phyloP scores from a whole-genome alignment of 2,113 vertebrate genomes.

The Regulus satrapa region DNA sequence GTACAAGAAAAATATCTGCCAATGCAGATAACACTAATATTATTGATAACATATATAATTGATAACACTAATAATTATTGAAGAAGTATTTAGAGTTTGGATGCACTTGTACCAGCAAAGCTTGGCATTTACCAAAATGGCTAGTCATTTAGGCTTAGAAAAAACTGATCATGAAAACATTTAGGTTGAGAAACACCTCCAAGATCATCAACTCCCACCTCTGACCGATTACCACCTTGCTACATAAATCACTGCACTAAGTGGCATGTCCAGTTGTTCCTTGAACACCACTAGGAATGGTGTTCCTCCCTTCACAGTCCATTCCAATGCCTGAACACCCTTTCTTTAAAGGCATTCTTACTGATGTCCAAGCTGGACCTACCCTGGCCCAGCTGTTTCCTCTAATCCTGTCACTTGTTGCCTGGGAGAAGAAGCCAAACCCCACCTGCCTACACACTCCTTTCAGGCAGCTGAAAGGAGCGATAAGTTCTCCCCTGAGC shows the following conservation, averaged over 20 bases:
- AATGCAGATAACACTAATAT: neutral
- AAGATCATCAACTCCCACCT: neutral
- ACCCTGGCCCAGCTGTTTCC: neutral
- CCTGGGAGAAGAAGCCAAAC: neutral
- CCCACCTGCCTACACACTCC: neutral
- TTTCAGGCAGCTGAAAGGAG: too few species aligned
- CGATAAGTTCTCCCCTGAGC: fast-evolving
- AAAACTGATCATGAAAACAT: neutral
- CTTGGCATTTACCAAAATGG: neutral
- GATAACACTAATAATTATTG: neutral
- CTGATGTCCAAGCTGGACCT: neutral
- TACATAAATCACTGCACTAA: neutral
- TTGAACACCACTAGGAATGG: neutral
- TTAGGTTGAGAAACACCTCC: neutral
- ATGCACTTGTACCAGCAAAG: neutral
- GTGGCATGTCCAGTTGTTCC: neutral
- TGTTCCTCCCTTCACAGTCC: neutral
- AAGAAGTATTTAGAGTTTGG: neutral
- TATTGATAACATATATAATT: too few species aligned
- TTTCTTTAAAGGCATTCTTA: neutral
- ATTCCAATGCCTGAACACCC: neutral
- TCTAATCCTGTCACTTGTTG: neutral
- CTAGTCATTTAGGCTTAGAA: neutral
- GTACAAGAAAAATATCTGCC: neutral
- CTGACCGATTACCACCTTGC: neutral